phyloP scores from a whole-genome alignment of 2,888 invertebrate species.

The Synanthedon myopaeformis region DNA sequence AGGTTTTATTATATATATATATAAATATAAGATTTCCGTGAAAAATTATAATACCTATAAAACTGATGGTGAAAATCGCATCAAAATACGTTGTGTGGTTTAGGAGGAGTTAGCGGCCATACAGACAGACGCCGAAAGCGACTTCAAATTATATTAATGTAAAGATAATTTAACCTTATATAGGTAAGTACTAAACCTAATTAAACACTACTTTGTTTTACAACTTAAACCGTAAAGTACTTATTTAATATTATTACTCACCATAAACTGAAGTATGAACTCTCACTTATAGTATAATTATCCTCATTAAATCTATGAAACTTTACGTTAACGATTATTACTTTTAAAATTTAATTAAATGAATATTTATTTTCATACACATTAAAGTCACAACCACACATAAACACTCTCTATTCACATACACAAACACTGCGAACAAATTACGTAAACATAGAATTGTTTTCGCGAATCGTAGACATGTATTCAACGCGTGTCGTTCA shows the following conservation, averaged over 20 bases:
- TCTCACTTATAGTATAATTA: background rate
- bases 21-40: too few relatives aligned
- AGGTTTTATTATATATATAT: too few relatives aligned
- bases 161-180: too few relatives aligned
- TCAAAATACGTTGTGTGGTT: too few relatives aligned
- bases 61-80: too few relatives aligned
- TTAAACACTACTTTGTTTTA: too few relatives aligned
- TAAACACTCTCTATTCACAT: background rate
- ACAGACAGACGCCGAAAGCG: too few relatives aligned
- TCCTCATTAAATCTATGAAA: background rate
- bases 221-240: background rate
- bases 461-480: background rate
- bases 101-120: too few relatives aligned
- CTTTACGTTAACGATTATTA: background rate
- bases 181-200: too few relatives aligned
- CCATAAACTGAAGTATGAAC: background rate
- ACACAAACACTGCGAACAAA: background rate
- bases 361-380: background rate
- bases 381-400: background rate
- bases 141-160: too few relatives aligned
- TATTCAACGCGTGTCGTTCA: background rate
- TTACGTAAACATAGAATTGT: background rate
- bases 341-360: background rate
- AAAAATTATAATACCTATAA: too few relatives aligned
- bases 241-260: background rate